Evolutionary conservation across 2,888 invertebrate genomes (phyloP), one percentile per base, ranked within the genome.

Genomic region (Apocheima hispidaria): DNA sequence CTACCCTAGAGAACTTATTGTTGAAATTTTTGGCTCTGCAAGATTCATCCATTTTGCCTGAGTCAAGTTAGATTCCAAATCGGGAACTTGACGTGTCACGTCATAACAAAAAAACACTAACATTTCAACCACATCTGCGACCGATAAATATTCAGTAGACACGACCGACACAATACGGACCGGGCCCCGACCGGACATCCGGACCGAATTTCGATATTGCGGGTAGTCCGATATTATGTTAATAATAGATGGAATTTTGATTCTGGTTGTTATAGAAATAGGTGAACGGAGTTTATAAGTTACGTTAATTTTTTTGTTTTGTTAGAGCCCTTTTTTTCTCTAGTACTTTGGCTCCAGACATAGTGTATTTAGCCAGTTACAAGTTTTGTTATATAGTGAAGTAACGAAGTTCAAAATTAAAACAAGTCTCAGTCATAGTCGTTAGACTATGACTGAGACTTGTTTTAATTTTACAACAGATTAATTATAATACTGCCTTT

Each of bases 121-220:
- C 70, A 70, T 75, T 77, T 73, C 71, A 73, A 14, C 56, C 52
- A n/a, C n/a, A 62, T 46, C 51, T 62, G 61, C 14, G 61, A 35
- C 56, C 78, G 76, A 78, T 84, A 84, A 82, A 84, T 84, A 84
- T 84, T 82, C 84, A 84, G 74, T 52, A 70, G 77, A 72, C 52
- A 70, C 52, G 69, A 53, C 69, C 68, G 63, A 20, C 30, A 16
- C 48, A 48, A 51, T 66, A 66, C 67, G 63, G 59, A n/a, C 26
- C 38, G 38, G 38, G 1, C 10, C 52, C 41, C 35, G 73, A 68
- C 55, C 54, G 43, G 61, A 41, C 68, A 79, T 72, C 67, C 65
- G 65, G 16, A 7, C 12, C 77, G 78, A 76, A 77, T 81, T 79
- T 73, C 74, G 82, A 81, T 80, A 75, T 69, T 61, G 71, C 51